phyloP scores from a whole-genome alignment of 1,140 invertebrate genomes.

The Listronotus oregonensis region DNA sequence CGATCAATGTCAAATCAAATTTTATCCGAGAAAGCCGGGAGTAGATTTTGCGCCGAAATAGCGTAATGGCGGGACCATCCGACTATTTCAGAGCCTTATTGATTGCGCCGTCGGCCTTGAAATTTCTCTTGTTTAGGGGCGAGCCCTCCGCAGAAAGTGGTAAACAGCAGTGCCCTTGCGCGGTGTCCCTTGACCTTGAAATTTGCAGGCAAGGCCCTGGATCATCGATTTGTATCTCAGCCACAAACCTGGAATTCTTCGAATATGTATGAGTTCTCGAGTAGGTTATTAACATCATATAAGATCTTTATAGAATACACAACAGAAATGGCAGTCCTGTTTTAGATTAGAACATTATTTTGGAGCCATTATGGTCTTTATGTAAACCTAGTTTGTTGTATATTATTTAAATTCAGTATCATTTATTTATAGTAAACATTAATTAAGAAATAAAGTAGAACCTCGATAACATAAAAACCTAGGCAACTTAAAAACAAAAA shows the following conservation, averaged over 20 bases:
- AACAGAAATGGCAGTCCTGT: too few relatives aligned
- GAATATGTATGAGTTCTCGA: neutral
- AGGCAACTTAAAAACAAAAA: too few relatives aligned
- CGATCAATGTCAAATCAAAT: slow-evolving; percentile 29
- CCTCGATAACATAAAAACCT: too few relatives aligned
- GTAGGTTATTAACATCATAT: too few relatives aligned
- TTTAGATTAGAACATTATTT: too few relatives aligned
- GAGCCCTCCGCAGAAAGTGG: slow-evolving; percentile 31
- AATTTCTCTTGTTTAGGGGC: slow-evolving; percentile 36
- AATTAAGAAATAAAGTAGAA: too few relatives aligned
- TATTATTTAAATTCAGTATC: too few relatives aligned
- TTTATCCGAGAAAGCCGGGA: slow-evolving; percentile 11
- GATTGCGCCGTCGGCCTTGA: slow-evolving; percentile 48
- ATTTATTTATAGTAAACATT: too few relatives aligned
- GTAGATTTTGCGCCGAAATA: slow-evolving; percentile 32
- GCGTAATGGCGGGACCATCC: slow-evolving; percentile 15
- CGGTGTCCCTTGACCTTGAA: slow-evolving; percentile 45
- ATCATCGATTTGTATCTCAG: slow-evolving; percentile 16
- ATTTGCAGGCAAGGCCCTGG: slow-evolving; percentile 29
- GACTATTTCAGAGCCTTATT: slow-evolving; percentile 37
- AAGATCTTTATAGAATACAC: too few relatives aligned
- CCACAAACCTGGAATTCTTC: neutral
- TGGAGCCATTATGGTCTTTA: too few relatives aligned
- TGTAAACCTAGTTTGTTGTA: too few relatives aligned
- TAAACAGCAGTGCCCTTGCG: slow-evolving; percentile 44